Conservation (phyloP, 2,888 invertebrate genomes). For the Lasioglossum pauxillum region DNA sequence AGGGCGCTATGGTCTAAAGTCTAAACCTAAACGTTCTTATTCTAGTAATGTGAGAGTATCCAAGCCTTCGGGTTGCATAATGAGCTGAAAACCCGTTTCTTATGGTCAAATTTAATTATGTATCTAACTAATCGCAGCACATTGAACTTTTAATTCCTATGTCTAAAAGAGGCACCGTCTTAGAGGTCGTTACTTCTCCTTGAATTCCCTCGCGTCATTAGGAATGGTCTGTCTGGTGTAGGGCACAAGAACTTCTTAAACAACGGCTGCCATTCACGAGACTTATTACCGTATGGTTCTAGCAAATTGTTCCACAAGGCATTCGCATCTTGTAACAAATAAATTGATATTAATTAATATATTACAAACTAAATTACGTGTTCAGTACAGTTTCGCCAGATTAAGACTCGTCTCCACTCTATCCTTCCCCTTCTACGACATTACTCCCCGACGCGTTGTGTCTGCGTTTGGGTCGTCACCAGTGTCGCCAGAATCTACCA, state of each 20-base stretch:
- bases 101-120: background rate
- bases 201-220: constrained; percentile 76
- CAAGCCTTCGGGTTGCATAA: too few relatives aligned
- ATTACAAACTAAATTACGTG: background rate
- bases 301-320: constrained; percentile 88
- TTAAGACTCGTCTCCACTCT: too few relatives aligned
- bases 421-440: too few relatives aligned
- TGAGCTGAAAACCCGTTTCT: too few relatives aligned
- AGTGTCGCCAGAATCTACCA: too few relatives aligned
- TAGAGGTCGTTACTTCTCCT: background rate
- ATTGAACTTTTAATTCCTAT: background rate
- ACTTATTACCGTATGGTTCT: constrained; percentile 85
- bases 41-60: too few relatives aligned
- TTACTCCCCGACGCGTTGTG: too few relatives aligned
- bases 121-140: background rate
- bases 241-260: constrained; percentile 85
- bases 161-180: background rate
- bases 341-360: background rate
- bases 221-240: constrained; percentile 84
- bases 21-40: background rate
- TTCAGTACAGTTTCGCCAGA: background rate
- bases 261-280: constrained; percentile 77
- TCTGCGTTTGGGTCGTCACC: too few relatives aligned
- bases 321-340: constrained; percentile 84
- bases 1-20: background rate